phyloP scores from a whole-genome alignment of 2,888 invertebrate genomes.

The Parnassius apollo region DNA sequence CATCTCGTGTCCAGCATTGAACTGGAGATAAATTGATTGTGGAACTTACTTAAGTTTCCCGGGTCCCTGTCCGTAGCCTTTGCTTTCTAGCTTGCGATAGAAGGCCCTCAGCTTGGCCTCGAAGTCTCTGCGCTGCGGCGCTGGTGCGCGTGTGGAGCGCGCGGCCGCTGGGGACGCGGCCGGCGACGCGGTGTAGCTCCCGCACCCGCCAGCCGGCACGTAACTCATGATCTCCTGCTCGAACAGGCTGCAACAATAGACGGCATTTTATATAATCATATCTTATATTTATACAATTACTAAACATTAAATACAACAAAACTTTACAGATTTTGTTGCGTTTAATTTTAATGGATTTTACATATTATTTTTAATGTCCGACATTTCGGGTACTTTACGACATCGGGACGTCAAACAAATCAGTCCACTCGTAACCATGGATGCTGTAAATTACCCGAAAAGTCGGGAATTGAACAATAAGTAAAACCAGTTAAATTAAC shows the following conservation, averaged over 20 bases:
- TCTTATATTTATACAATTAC: no score
- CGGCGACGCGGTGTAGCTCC: slow-evolving; percentile 63
- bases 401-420: no score
- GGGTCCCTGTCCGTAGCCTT: slow-evolving; percentile 98
- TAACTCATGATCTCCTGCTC: slow-evolving; percentile 99
- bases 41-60: slow-evolving; percentile 94
- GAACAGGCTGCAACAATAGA: slow-evolving; percentile 87
- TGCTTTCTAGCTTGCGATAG: slow-evolving; percentile 96
- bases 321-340: no score
- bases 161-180: slow-evolving; percentile 88
- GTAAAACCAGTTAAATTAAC: no score
- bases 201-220: slow-evolving; percentile 86
- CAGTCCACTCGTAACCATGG: no score
- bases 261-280: not conserved
- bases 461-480: no score
- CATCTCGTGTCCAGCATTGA: no score
- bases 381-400: no score
- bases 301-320: no score
- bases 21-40: not conserved
- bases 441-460: no score
- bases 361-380: no score
- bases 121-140: slow-evolving; percentile 95
- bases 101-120: slow-evolving; percentile 97
- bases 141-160: slow-evolving; percentile 91
- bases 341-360: no score